Conservation (phyloP, 1,140 invertebrate species). For the Bicyclus anynana region DNA sequence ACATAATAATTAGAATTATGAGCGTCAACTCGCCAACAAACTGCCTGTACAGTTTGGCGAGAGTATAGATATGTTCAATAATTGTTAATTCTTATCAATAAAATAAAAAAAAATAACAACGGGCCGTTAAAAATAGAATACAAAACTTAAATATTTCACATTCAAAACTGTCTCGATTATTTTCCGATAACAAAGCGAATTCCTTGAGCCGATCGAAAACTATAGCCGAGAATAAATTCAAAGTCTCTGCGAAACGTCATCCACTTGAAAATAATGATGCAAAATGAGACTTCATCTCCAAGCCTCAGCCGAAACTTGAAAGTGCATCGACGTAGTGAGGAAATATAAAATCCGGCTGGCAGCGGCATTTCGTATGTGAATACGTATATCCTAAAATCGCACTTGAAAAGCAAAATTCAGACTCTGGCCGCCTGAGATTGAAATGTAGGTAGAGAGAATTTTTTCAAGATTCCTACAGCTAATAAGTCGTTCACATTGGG, state of each 20-base stretch:
- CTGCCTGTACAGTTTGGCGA: too few relatives aligned
- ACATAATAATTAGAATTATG: too few relatives aligned
- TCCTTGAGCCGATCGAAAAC: neutral
- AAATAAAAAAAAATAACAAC: too few relatives aligned
- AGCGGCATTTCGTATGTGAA: neutral
- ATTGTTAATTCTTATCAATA: too few relatives aligned
- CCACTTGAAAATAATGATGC: slow-evolving; percentile 57
- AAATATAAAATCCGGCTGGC: slow-evolving; percentile 21
- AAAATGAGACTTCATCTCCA: slow-evolving; percentile 44
- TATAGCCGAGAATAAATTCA: slow-evolving; percentile 22
- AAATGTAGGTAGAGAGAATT: neutral
- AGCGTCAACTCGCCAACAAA: too few relatives aligned
- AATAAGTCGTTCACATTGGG: too few relatives aligned
- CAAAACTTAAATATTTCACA: too few relatives aligned
- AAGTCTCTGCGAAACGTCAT: slow-evolving; percentile 30
- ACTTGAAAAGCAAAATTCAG: slow-evolving; percentile 3
- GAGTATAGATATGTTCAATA: too few relatives aligned
- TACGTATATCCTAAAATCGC: neutral
- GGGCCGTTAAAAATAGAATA: too few relatives aligned
- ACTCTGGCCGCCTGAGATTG: slow-evolving; percentile 6
- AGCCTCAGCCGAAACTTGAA: slow-evolving; percentile 4
- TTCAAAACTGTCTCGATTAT: too few relatives aligned
- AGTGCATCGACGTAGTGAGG: slow-evolving; percentile 26
- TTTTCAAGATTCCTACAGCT: too few relatives aligned
- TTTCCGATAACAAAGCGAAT: neutral